Percentiles rank a stretch among this genome's conserved stretches.
Evolutionary conservation across 2,797 vertebrate species (phyloP).

Genomic region (Aldrovandia affinis): DNA sequence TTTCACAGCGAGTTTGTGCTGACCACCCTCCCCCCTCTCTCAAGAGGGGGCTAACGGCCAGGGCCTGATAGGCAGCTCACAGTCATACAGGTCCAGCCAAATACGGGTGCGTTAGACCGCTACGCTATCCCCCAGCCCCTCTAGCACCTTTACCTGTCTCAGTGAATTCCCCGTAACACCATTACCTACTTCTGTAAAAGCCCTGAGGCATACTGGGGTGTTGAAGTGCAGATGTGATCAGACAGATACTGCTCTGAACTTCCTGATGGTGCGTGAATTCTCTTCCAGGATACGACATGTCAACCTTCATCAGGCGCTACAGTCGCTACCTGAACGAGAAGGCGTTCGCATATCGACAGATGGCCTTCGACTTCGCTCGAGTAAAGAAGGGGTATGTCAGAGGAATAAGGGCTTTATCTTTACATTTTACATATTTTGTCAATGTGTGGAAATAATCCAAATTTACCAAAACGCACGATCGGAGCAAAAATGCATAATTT

Average conservation of each 20-base stretch:
- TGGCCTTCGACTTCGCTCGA: conserved; percentile 96
- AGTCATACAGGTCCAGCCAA: too few relatives aligned
- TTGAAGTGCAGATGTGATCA: not conserved
- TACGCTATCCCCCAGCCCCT: not conserved
- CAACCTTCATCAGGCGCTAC: conserved; percentile 97
- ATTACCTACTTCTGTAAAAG: not conserved
- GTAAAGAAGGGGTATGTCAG: conserved; percentile 92
- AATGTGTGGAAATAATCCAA: not conserved
- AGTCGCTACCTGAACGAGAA: conserved; percentile 99
- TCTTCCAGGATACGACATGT: conserved; percentile 95
- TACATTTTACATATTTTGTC: not conserved
- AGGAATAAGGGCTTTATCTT: not conserved
- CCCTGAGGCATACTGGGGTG: not conserved
- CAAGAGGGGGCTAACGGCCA: too few relatives aligned
- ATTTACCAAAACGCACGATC: not conserved
- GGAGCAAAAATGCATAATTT: not conserved
- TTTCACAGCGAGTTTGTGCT: too few relatives aligned
- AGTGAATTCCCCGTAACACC: not conserved
- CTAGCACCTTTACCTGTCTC: not conserved
- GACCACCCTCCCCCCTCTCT: too few relatives aligned
- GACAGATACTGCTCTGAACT: not conserved
- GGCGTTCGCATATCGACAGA: conserved; percentile 97
- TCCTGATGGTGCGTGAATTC: conserved; percentile 17
- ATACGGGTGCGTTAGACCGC: too few relatives aligned
- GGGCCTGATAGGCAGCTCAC: too few relatives aligned